Percentiles rank a stretch among this genome's conserved stretches.
Conservation (phyloP, 2,797 vertebrate genomes). For the Clarias platycephalus region DNA sequence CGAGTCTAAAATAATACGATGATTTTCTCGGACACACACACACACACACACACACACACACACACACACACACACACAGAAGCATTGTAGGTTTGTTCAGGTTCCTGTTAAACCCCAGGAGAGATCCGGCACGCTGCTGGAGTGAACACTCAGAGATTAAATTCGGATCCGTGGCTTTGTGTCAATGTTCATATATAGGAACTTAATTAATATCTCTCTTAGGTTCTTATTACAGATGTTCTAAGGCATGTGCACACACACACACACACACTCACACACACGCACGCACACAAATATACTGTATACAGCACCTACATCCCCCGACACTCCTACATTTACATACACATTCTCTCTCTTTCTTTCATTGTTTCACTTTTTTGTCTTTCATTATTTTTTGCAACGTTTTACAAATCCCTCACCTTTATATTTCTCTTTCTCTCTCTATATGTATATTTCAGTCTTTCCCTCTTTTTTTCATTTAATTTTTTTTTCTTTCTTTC, state of each 20-base stretch:
- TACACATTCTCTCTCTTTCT: not conserved
- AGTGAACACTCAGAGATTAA: constrained; percentile 44
- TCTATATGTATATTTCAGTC: not conserved
- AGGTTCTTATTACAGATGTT: not conserved
- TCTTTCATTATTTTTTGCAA: not conserved
- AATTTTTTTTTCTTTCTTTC: not conserved
- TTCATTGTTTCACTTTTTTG: not conserved
- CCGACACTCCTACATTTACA: not conserved
- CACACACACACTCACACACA: not conserved
- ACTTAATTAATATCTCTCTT: not conserved
- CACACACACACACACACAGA: not conserved
- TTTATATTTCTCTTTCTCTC: not conserved
- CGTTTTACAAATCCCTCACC: not conserved
- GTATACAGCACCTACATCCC: not conserved
- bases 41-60: not conserved
- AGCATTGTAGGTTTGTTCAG: not conserved
- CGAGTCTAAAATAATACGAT: not conserved
- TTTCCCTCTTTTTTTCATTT: not conserved
- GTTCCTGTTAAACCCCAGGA: constrained; percentile 16
- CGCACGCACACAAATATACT: not conserved
- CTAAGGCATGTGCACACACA: not conserved
- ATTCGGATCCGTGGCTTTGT: constrained; percentile 54
- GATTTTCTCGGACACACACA: not conserved
- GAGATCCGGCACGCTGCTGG: constrained; percentile 1
- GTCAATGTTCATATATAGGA: constrained; percentile 48